A percentile compares a stretch with the other conserved stretches of the same genome.
These are phyloP conservation scores for Coranthus polyacanthus DNA, from an alignment of 2,797 vertebrate genomes.

Conservation along the genomic window DNA sequence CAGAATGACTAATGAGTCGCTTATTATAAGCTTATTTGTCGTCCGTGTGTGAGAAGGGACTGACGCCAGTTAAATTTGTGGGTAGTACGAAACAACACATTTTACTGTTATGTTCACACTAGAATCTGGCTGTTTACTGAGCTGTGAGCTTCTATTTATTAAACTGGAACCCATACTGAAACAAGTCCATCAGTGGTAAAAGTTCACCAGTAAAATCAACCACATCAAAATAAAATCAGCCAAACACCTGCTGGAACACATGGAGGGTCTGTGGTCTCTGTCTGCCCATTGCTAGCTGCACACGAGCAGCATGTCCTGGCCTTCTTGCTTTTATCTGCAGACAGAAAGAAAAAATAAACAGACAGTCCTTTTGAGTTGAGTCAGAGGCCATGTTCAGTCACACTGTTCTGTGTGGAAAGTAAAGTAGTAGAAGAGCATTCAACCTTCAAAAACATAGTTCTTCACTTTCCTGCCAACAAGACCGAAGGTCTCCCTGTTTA, in stretches of 20 bases:
- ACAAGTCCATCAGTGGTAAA: neutral
- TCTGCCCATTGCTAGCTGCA: slow-evolving; percentile 58
- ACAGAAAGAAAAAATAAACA: slow-evolving; percentile 17
- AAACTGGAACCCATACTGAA: neutral
- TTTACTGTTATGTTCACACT: neutral
- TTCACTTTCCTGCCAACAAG: neutral
- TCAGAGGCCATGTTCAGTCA: too few species aligned
- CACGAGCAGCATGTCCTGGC: slow-evolving; percentile 79
- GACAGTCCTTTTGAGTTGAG: too few species aligned
- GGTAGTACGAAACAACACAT: slow-evolving; percentile 7
- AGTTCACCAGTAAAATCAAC: too few species aligned
- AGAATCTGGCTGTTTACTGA: neutral
- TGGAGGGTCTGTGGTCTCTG: slow-evolving; percentile 51
- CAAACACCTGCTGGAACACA: slow-evolving; percentile 63
- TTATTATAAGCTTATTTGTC: slow-evolving; percentile 45
- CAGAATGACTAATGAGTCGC: slow-evolving; percentile 36
- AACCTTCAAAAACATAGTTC: neutral
- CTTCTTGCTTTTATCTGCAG: slow-evolving; percentile 86
- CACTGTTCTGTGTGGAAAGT: too few species aligned
- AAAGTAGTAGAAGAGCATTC: too few species aligned
- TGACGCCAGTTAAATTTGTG: too few species aligned
- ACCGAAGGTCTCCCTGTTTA: neutral
- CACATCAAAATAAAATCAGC: too few species aligned
- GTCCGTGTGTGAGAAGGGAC: slow-evolving; percentile 15
- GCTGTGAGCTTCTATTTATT: neutral